Evolutionary conservation across 2,888 invertebrate species (phyloP), one percentile per base, ranked within the genome.

Genomic region (Cephus pygmeus): DNA sequence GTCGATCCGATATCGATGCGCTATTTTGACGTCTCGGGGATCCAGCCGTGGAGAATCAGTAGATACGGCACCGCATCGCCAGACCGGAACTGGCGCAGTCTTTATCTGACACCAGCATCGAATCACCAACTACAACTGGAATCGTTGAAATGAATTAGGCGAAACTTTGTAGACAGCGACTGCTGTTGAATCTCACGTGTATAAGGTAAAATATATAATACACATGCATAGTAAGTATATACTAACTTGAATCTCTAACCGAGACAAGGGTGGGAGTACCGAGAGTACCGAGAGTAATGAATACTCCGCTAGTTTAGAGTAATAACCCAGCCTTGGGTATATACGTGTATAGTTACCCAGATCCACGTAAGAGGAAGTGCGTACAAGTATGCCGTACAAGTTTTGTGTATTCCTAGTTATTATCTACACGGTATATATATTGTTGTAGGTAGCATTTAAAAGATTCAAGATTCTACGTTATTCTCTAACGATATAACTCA

Each of bases 1-100:
- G 79, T 80, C 84, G 84, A 87, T 87, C 85, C 83, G 83, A 85
- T 87, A 87, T 85, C 85, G 83, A 85, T 84, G 83, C 71, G 56
- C 56, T 56, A 56, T 56, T 56, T 56, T 56, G 56, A 56, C 23
- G 23, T 56, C 23, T 23, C 23, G 23, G 23, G 9, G 56, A 23
- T 6, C 56, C 23, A 23, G 23, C 23, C 56, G 23, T 23, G 23
- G 23, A 56, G 56, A 56, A 23, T 9, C 56, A 23, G 56, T 56
- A 23, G 56, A 56, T 56, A 56, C 56, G 56, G 23, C 2, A 56
- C 56, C 23, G 56, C 56, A 56, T 23, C 23, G 56, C 23, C 56
- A 56, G 23, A 56, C 56, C 56, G 56, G 56, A 56, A 56, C 15
- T 56, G 56, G 56, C 56, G 56, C 23, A 56, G 56, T 56, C 56